phyloP scores from a whole-genome alignment of 1,140 invertebrate species.

The Eurosta solidaginis region DNA sequence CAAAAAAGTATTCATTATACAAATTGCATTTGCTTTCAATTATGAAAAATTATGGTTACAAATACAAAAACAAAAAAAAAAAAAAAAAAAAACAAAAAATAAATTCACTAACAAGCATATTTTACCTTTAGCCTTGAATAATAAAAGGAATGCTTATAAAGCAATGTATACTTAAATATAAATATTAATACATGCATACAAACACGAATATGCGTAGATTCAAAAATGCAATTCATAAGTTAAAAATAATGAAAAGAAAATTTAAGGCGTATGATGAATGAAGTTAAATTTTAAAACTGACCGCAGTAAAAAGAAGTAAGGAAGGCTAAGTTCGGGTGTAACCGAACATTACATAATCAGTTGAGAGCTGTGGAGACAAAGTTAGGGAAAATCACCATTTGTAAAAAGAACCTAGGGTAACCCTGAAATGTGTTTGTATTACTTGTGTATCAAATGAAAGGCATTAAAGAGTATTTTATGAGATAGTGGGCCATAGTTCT shows the following conservation, averaged over 20 bases:
- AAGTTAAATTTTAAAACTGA: slow-evolving; percentile 10
- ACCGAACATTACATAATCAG: no score
- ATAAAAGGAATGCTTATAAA: background rate
- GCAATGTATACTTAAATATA: no score
- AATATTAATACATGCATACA: background rate
- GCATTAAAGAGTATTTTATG: no score
- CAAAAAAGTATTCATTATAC: slow-evolving; percentile 13
- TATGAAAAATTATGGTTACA: slow-evolving; percentile 6
- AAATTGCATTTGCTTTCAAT: slow-evolving; percentile 28
- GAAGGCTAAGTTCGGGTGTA: no score
- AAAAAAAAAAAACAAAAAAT: no score
- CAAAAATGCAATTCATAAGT: background rate
- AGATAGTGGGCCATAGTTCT: no score
- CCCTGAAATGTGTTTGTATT: no score
- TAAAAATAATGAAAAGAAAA: background rate
- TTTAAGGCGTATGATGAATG: background rate
- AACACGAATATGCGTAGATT: background rate
- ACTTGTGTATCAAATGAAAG: no score
- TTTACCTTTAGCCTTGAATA: background rate
- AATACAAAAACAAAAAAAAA: background rate
- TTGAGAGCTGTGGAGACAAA: no score
- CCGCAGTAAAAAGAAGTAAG: slow-evolving; percentile 23
- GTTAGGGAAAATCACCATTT: no score
- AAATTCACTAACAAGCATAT: slow-evolving; percentile 6
- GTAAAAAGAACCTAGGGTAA: no score